Evolutionary conservation across 2,888 invertebrate species (phyloP).

Genomic region (Lamproptera curius): DNA sequence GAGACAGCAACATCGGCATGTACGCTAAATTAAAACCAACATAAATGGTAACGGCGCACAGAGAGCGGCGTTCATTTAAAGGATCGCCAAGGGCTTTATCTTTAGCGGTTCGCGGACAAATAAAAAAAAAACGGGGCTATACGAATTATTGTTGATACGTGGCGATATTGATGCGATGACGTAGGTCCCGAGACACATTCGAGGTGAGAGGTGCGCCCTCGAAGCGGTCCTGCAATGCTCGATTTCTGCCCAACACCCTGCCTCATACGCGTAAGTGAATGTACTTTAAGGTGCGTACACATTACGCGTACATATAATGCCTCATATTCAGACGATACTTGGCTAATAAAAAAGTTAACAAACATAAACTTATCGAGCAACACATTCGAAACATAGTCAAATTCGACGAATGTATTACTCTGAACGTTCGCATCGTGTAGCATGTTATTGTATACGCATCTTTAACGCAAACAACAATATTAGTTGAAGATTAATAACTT

Average conservation of each 20-base stretch:
- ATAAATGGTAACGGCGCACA: constrained; percentile 10
- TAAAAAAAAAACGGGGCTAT: constrained; percentile 4
- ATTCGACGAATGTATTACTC: no score
- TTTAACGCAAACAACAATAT: no score
- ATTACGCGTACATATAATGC: no score
- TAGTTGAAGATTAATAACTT: no score
- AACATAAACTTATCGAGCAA: no score
- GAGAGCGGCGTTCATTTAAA: constrained; percentile 5
- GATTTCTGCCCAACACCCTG: constrained; percentile 47
- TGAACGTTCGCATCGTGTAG: no score
- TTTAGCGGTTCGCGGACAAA: constrained; percentile 6
- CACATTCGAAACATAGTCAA: no score
- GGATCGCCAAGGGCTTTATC: background rate
- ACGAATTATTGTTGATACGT: constrained; percentile 10
- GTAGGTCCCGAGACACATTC: constrained; percentile 55
- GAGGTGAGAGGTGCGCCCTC: constrained; percentile 73
- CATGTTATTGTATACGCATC: no score
- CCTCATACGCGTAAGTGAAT: constrained; percentile 54
- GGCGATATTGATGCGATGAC: constrained; percentile 45
- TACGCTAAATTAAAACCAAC: constrained; percentile 7
- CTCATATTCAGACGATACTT: no score
- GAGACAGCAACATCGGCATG: background rate
- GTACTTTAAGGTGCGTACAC: constrained; percentile 38
- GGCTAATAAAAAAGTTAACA: no score
- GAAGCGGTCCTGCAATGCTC: constrained; percentile 57